These are phyloP conservation scores for Sminthopsis crassicaudata DNA, from an alignment of 2,113 vertebrate genomes.

Conservation along the genomic window DNA sequence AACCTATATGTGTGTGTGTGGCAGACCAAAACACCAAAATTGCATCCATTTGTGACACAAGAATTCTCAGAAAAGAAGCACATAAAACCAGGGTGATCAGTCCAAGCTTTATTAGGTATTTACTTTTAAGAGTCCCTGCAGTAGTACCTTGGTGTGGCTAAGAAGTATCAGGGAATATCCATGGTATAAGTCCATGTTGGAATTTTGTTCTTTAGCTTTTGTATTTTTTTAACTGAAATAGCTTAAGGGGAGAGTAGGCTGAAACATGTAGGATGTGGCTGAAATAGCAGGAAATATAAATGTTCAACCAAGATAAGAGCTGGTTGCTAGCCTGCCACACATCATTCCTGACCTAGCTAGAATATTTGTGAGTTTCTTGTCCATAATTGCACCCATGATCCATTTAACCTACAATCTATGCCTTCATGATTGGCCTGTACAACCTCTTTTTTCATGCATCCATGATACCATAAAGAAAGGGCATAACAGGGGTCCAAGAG, in stretches of 20 bases:
- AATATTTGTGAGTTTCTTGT: neutral
- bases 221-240: neutral
- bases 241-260: neutral
- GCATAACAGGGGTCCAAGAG: neutral
- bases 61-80: neutral
- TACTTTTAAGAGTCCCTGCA: neutral
- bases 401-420: neutral
- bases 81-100: neutral
- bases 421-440: neutral
- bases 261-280: neutral
- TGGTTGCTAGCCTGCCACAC: neutral
- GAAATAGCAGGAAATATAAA: neutral
- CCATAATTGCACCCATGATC: neutral
- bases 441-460: neutral
- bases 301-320: neutral
- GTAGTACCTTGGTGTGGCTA: no score
- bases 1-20: neutral
- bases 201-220: neutral
- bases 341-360: neutral
- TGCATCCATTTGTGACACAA: neutral
- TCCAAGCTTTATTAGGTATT: neutral
- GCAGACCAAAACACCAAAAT: neutral
- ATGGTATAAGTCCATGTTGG: neutral
- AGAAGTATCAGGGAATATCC: neutral
- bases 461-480: neutral